Conservation (phyloP, 2,888 invertebrate species). For the Cetonia aurata region DNA sequence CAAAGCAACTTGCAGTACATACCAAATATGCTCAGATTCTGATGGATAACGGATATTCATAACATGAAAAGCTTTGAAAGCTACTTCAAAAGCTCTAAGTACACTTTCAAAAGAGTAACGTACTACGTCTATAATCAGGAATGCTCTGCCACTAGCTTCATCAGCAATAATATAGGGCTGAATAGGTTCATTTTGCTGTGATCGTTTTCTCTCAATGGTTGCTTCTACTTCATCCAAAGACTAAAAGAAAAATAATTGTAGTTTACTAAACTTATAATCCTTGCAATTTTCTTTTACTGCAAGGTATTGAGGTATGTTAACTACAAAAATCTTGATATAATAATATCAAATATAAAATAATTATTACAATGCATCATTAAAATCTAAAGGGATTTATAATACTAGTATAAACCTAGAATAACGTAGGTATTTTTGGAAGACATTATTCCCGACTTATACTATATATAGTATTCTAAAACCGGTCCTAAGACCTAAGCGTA, state of each 20-base stretch:
- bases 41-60: not conserved
- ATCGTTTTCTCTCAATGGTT: conserved; percentile 3
- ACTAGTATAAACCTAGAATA: no score
- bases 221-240: not conserved
- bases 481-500: no score
- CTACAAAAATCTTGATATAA: no score
- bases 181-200: not conserved
- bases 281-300: no score
- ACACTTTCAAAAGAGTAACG: conserved; percentile 8
- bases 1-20: not conserved
- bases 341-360: no score
- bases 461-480: no score
- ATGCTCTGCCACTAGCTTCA: not conserved
- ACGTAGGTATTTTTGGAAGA: no score
- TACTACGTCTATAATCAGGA: conserved; percentile 2
- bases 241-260: conserved; percentile 6
- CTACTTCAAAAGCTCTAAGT: conserved; percentile 8
- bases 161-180: conserved; percentile 9
- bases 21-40: conserved; percentile 17
- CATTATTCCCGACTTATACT: no score
- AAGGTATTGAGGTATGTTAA: no score
- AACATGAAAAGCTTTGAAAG: conserved; percentile 16
- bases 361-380: no score
- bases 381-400: no score
- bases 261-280: no score